These are phyloP conservation scores for Parazoanthus swiftii DNA, from an alignment of 92 coral and sea anemone species.

Conservation along the genomic window DNA sequence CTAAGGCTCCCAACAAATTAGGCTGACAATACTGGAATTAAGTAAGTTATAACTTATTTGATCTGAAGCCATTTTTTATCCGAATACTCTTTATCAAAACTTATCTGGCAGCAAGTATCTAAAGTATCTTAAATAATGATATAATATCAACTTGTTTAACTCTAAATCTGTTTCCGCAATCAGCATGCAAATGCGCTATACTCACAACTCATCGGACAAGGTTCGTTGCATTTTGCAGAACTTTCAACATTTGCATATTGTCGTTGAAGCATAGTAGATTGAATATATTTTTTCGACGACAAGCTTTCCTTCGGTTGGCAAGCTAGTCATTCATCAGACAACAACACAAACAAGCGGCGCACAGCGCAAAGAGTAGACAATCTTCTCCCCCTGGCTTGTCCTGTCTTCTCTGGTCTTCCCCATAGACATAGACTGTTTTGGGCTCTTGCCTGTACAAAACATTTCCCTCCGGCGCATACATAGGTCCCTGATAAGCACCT, in stretches of 20 bases:
- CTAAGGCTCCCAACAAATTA: neutral
- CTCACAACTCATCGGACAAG: no score
- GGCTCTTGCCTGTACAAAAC: constrained; percentile 80
- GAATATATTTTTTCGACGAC: neutral
- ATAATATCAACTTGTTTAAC: no score
- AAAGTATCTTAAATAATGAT: no score
- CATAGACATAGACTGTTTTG: constrained; percentile 89
- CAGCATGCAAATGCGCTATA: no score
- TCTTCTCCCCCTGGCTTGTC: constrained; percentile 70
- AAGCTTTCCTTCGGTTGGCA: neutral
- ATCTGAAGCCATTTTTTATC: neutral
- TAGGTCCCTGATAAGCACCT: constrained; percentile 52
- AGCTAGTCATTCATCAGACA: constrained; percentile 72
- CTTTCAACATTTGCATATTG: neutral
- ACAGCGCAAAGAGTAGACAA: constrained; percentile 82
- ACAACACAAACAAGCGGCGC: constrained; percentile 94
- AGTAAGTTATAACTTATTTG: neutral
- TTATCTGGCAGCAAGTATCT: no score
- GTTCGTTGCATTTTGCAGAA: neutral
- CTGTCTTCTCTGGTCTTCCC: constrained; percentile 56
- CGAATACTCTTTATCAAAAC: neutral
- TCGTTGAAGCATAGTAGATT: neutral
- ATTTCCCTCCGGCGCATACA: constrained; percentile 56
- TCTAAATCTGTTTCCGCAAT: no score
- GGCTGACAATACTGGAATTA: neutral